Conservation (phyloP, 2,113 vertebrate species). For the Lampris megalopsis region DNA sequence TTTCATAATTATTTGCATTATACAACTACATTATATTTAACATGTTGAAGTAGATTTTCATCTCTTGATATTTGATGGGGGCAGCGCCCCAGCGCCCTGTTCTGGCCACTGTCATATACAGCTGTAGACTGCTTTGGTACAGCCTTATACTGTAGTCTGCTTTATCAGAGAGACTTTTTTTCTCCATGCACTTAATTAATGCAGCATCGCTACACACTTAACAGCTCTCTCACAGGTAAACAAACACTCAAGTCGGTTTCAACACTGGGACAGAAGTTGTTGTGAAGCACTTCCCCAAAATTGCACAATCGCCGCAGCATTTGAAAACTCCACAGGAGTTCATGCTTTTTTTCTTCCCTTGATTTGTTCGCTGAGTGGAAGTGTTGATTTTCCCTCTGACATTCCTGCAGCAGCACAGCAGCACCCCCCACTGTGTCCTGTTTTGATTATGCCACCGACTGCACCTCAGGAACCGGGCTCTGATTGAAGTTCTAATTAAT, state of each 20-base stretch:
- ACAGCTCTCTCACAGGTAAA: no score
- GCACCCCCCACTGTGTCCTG: conserved; percentile 22
- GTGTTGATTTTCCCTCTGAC: conserved; percentile 32
- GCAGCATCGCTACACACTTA: no score
- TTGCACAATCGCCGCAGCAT: background rate
- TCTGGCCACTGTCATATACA: no score
- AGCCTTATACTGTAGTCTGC: no score
- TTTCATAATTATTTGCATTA: no score
- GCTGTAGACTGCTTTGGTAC: no score
- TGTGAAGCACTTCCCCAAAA: background rate
- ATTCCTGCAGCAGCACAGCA: conserved; percentile 32
- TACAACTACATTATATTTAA: no score
- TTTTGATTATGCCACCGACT: conserved; percentile 42
- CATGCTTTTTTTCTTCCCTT: background rate
- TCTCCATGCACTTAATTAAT: no score
- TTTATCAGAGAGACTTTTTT: no score
- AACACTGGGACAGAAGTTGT: background rate
- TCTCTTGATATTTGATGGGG: no score
- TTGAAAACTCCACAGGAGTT: background rate
- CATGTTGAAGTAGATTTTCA: no score
- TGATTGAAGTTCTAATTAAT: conserved; percentile 49
- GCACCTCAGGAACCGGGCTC: conserved; percentile 33
- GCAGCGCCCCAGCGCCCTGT: no score
- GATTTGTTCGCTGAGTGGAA: conserved; percentile 22
- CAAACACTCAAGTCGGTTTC: background rate